A percentile compares a stretch with the other conserved stretches of the same genome.
Conservation (phyloP, 2,888 invertebrate genomes). For the Falcaria lacertinaria region DNA sequence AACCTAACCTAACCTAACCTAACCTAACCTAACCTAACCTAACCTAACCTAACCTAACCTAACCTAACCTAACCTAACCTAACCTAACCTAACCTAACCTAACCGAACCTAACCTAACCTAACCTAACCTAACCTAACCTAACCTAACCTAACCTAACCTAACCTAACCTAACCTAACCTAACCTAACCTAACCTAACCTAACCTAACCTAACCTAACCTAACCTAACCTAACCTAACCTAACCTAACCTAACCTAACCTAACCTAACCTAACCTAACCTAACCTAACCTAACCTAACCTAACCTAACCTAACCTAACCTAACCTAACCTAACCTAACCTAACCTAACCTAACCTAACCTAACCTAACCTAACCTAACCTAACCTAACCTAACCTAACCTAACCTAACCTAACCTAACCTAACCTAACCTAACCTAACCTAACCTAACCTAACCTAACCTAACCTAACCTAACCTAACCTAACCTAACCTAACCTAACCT, state of each 20-base stretch:
- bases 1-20: conserved; percentile 1
- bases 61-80: conserved; percentile 1
- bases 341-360: conserved; percentile 18
- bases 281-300: neutral
- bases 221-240: conserved; percentile 1
- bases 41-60: conserved; percentile 1
- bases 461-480: conserved; percentile 16
- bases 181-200: conserved; percentile 1
- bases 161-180: conserved; percentile 1
- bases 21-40: conserved; percentile 1
- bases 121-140: conserved; percentile 1
- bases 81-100: conserved; percentile 1
- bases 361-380: conserved; percentile 19
- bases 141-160: conserved; percentile 1
- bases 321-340: conserved; percentile 15
- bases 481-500: conserved; percentile 17
- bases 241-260: conserved; percentile 1
- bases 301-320: conserved; percentile 6
- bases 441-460: conserved; percentile 18
- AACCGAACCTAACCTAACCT: too few species aligned
- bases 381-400: conserved; percentile 19
- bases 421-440: conserved; percentile 19
- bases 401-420: conserved; percentile 19
- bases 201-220: neutral
- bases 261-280: neutral